Base-by-base conservation (phyloP, 2,888 invertebrate species). In the Zaprionus obscuricornis region DNA sequence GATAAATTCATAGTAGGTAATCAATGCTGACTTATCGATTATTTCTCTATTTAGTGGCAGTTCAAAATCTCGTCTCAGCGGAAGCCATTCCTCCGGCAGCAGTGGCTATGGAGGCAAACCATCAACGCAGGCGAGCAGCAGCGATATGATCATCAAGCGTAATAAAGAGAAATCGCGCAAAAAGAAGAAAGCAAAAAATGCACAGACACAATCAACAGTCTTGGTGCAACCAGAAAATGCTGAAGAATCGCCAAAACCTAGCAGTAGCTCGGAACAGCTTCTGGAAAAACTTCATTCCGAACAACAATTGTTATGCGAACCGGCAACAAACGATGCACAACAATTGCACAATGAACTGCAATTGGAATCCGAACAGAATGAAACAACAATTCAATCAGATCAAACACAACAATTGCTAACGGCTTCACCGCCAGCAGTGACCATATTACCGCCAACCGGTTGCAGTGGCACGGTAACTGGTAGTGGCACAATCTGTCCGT, bases 41-140 rank as follows among this genome's bases (percentile, higher is more conserved):
- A n/a, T n/a, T n/a, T n/a, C 4, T 2, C 10, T 1, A 16, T 10
- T 6, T 6, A 95, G 95, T 87, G 94, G 92, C 67, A 95, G 95
- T 86, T 95, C 95, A 3, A 94, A 95, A 85, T 95, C 95, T 1
- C 93, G 94, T n/a, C 93, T 88, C 1, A 94, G 94, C 27, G 93
- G 93, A n/a, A 95, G 95, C 82, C 93, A 95, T 85, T 95, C 94
- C 0, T 95, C 95, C 31, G 93, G 94, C 33, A 95, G 95, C 90
- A 95, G 95, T 88, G 95, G 95, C 1, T 96, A 96, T 91, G 93
- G 95, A 33, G 95, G 94, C 0, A 93, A 93, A 65, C 92, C 92
- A 0, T 93, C 93, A 0, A 92, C 92, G 1, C 91, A 92, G 70
- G 91, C 91, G 39, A 92, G 92, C 90, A 69, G 68, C 59, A 88